phyloP scores from a whole-genome alignment of 1,140 invertebrate genomes.

The Pantala flavescens region DNA sequence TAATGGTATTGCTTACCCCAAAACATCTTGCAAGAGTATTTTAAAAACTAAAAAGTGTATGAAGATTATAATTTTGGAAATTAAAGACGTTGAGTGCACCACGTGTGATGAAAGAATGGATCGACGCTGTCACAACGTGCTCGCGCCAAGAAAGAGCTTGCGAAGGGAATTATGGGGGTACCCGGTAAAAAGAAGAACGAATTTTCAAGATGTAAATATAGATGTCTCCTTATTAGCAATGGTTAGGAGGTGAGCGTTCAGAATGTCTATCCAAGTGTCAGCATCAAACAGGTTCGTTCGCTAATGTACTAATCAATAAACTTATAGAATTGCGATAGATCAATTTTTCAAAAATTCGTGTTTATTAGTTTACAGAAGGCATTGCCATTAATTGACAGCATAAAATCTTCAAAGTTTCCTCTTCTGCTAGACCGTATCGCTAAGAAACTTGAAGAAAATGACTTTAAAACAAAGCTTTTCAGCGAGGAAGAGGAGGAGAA shows the following conservation, averaged over 20 bases:
- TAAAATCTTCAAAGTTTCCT: conserved; percentile 33
- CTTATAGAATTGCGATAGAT: too few relatives aligned
- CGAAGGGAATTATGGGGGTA: conserved; percentile 16
- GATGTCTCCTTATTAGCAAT: background rate
- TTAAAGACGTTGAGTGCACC: background rate
- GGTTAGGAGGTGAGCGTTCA: background rate
- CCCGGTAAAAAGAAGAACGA: conserved; percentile 29
- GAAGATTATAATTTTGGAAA: background rate
- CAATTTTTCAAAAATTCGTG: background rate
- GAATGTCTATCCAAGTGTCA: too few relatives aligned
- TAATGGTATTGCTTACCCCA: conserved; percentile 33
- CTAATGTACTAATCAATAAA: too few relatives aligned
- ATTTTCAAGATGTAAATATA: conserved; percentile 22
- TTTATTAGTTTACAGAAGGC: background rate
- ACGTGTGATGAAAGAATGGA: background rate
- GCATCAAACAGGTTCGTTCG: too few relatives aligned
- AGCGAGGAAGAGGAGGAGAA: conserved; percentile 33
- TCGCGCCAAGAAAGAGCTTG: background rate
- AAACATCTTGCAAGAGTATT: conserved; percentile 33
- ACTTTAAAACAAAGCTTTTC: conserved; percentile 26
- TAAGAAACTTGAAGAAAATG: conserved; percentile 26
- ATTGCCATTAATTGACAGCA: background rate
- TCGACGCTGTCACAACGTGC: conserved; percentile 11
- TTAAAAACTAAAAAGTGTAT: background rate
- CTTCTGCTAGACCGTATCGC: conserved; percentile 32